These are phyloP conservation scores for Pterois miles DNA, from an alignment of 2,797 vertebrate genomes.

Conservation along the genomic window DNA sequence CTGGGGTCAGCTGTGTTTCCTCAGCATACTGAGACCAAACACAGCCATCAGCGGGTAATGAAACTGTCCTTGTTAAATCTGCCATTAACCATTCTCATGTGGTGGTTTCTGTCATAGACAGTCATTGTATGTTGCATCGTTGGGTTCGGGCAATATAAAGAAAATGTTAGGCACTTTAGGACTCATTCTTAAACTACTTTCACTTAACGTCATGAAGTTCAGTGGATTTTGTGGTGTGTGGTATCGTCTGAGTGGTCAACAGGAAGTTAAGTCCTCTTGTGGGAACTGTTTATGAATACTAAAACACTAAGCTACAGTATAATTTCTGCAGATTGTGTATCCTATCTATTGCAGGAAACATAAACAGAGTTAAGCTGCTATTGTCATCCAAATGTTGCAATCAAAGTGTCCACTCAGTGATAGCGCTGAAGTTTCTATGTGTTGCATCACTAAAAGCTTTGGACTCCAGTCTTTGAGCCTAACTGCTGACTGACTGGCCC, in stretches of 20 bases:
- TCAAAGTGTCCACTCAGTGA: slow-evolving; percentile 7
- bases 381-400: slow-evolving; percentile 45
- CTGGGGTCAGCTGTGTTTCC: slow-evolving; percentile 64
- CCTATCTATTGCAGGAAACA: background rate
- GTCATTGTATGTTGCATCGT: slow-evolving; percentile 39
- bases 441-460: slow-evolving; percentile 29
- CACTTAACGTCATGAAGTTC: slow-evolving; percentile 27
- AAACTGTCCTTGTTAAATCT: slow-evolving; percentile 70
- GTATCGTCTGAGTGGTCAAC: slow-evolving; percentile 21
- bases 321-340: slow-evolving; percentile 4
- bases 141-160: slow-evolving; percentile 6
- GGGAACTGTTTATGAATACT: slow-evolving; percentile 37
- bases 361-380: slow-evolving; percentile 19
- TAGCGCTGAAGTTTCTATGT: slow-evolving; percentile 17
- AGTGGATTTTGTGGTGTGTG: background rate
- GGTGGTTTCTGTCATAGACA: slow-evolving; percentile 19
- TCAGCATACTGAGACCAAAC: slow-evolving; percentile 63
- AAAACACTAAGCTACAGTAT: slow-evolving; percentile 15
- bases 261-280: slow-evolving; percentile 20
- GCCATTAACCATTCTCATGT: slow-evolving; percentile 45
- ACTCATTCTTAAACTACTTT: slow-evolving; percentile 50
- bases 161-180: slow-evolving; percentile 19
- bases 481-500: slow-evolving; percentile 12
- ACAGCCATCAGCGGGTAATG: slow-evolving; percentile 65
- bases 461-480: background rate